Percentiles rank a stretch among this genome's conserved stretches.
Conservation (phyloP, 1,140 invertebrate species). For the Leptinotarsa texana region DNA sequence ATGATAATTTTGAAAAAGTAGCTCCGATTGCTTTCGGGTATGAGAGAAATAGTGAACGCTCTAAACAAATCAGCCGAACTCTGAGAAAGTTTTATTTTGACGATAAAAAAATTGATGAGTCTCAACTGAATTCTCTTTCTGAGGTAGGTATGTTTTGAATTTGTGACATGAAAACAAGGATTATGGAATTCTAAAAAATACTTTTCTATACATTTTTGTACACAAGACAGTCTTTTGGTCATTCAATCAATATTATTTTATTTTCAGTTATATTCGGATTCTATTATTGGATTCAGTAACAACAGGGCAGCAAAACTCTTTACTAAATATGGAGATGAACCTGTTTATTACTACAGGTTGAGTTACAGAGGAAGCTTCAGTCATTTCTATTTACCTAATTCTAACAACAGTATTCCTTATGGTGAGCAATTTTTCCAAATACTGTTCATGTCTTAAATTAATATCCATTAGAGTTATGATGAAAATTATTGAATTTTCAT, state of each 20-base stretch:
- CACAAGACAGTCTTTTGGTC: too few species aligned
- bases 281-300: conserved; percentile 58
- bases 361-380: conserved; percentile 61
- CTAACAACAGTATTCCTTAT: conserved; percentile 45
- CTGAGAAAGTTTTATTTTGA: conserved; percentile 58
- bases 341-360: conserved; percentile 63
- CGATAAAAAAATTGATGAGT: conserved; percentile 39
- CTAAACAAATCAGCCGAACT: conserved; percentile 57
- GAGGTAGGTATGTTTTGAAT: too few species aligned
- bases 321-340: conserved; percentile 54
- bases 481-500: too few species aligned
- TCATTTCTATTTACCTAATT: conserved; percentile 57
- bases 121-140: background rate
- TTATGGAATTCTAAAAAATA: too few species aligned
- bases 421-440: conserved; percentile 35
- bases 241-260: background rate
- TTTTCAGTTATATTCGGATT: conserved; percentile 58
- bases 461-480: too few species aligned
- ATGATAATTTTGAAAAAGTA: conserved; percentile 59
- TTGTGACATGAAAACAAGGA: too few species aligned
- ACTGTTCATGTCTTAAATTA: too few species aligned
- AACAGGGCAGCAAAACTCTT: conserved; percentile 60
- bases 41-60: conserved; percentile 57
- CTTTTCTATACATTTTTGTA: too few species aligned
- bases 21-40: conserved; percentile 64